phyloP scores from a whole-genome alignment of 1,140 invertebrate genomes.

The Geopemphigus sp. region DNA sequence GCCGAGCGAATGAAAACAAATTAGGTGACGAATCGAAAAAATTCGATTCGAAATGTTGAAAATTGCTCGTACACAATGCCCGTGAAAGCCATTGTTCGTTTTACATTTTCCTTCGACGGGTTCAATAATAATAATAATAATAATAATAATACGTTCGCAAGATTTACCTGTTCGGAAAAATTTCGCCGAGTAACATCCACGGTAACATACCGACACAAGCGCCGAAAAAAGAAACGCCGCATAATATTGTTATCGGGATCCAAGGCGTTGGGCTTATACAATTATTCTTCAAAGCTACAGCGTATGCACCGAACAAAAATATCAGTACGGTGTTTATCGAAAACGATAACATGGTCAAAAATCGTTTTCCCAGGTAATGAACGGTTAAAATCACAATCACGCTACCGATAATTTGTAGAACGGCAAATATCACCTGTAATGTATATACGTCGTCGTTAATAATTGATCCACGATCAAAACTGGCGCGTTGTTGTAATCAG shows the following conservation, averaged over 20 bases:
- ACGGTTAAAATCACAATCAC: slow-evolving; percentile 18
- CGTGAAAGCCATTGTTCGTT: no score
- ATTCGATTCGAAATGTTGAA: no score
- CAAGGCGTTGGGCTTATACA: slow-evolving; percentile 25
- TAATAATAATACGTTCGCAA: no score
- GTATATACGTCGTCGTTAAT: background rate
- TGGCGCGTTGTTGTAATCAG: no score
- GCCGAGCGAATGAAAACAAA: no score
- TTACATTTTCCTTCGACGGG: no score
- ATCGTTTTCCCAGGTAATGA: slow-evolving; percentile 41
- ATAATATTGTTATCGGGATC: slow-evolving; percentile 50
- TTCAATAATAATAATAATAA: no score
- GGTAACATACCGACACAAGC: slow-evolving; percentile 50
- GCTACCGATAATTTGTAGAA: background rate
- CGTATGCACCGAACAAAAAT: slow-evolving; percentile 30
- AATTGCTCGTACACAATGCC: no score
- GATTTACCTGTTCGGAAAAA: slow-evolving; percentile 52
- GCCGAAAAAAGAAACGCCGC: slow-evolving; percentile 46
- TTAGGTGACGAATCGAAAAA: no score
- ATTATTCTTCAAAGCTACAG: slow-evolving; percentile 9
- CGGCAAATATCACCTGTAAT: slow-evolving; percentile 10
- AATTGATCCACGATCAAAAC: no score
- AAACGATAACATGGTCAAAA: slow-evolving; percentile 10
- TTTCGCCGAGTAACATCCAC: slow-evolving; percentile 52
- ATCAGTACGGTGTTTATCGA: background rate